phyloP scores from a whole-genome alignment of 1,140 invertebrate species.

The Lepidurus packardi region DNA sequence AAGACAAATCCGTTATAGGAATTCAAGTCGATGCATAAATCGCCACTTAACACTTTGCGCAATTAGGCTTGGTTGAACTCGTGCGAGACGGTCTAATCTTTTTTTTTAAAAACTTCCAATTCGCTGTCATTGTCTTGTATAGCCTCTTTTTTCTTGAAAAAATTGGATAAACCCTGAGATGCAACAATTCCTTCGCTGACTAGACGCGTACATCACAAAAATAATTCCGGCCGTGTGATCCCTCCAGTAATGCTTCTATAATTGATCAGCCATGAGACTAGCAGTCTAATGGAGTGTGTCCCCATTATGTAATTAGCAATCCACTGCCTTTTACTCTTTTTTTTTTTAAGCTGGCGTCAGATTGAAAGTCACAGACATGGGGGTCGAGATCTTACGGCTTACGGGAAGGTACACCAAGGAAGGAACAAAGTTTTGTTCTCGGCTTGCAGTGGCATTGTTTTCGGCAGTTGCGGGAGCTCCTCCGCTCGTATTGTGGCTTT shows the following conservation, averaged over 20 bases:
- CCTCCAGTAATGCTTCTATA: background rate
- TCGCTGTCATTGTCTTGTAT: slow-evolving; percentile 18
- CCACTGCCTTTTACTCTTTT: background rate
- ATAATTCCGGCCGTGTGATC: background rate
- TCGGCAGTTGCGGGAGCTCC: slow-evolving; percentile 1
- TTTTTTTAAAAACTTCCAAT: background rate
- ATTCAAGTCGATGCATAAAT: background rate
- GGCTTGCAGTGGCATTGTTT: slow-evolving; percentile 36
- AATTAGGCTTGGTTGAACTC: background rate
- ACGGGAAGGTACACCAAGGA: slow-evolving; percentile 88
- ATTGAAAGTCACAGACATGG: slow-evolving; percentile 80
- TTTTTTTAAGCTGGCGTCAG: slow-evolving; percentile 70
- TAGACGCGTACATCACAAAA: slow-evolving; percentile 1
- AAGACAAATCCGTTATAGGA: background rate
- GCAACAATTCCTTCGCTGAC: slow-evolving; percentile 21
- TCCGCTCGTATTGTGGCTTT: background rate
- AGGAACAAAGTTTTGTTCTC: slow-evolving; percentile 64
- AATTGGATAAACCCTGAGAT: slow-evolving; percentile 13
- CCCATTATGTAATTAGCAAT: background rate
- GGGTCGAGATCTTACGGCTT: slow-evolving; percentile 67
- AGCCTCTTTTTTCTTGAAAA: background rate
- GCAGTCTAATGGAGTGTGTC: background rate
- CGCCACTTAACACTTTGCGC: background rate
- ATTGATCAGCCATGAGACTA: background rate
- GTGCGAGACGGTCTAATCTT: background rate